A percentile compares a stretch with the other conserved stretches of the same genome.
Evolutionary conservation across 2,888 invertebrate species (phyloP).

Genomic region (Limnephilus auricula): DNA sequence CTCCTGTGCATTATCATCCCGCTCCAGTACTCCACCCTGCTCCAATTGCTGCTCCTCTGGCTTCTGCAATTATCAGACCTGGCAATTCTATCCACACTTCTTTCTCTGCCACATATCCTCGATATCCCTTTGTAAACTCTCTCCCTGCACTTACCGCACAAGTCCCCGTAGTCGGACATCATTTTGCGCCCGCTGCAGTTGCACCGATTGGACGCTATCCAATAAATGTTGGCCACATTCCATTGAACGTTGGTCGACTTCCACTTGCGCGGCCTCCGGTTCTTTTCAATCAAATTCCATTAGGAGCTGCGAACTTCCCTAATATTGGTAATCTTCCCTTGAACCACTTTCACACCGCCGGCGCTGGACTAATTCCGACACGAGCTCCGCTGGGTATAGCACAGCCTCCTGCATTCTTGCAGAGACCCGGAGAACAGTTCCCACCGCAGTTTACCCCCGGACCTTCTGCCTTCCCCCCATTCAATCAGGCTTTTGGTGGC

Average conservation of each 20-base stretch:
- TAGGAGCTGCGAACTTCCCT: constrained; percentile 40
- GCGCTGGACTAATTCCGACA: constrained; percentile 26
- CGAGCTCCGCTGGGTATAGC: constrained; percentile 33
- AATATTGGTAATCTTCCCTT: constrained; percentile 58
- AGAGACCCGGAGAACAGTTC: constrained; percentile 33
- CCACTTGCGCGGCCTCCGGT: constrained; percentile 52
- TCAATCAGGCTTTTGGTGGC: constrained; percentile 24
- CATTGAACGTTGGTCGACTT: constrained; percentile 52
- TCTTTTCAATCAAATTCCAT: constrained; percentile 45
- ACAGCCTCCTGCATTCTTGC: constrained; percentile 50
- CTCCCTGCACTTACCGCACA: constrained; percentile 48
- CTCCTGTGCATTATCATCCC: constrained; percentile 70
- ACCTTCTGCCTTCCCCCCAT: background rate
- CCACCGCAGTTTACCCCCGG: constrained; percentile 9
- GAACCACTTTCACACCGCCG: constrained; percentile 42
- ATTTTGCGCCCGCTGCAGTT: constrained; percentile 41
- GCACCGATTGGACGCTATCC: constrained; percentile 33
- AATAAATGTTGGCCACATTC: constrained; percentile 43
- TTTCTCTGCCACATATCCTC: constrained; percentile 74
- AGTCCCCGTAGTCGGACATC: constrained; percentile 23
- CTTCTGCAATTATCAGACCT: constrained; percentile 73
- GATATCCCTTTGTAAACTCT: constrained; percentile 72
- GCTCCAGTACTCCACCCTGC: constrained; percentile 49
- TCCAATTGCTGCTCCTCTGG: constrained; percentile 42
- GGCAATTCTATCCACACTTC: constrained; percentile 75